Evolutionary conservation across 2,113 vertebrate genomes (phyloP).

Genomic region (Pseudonaja textilis): DNA sequence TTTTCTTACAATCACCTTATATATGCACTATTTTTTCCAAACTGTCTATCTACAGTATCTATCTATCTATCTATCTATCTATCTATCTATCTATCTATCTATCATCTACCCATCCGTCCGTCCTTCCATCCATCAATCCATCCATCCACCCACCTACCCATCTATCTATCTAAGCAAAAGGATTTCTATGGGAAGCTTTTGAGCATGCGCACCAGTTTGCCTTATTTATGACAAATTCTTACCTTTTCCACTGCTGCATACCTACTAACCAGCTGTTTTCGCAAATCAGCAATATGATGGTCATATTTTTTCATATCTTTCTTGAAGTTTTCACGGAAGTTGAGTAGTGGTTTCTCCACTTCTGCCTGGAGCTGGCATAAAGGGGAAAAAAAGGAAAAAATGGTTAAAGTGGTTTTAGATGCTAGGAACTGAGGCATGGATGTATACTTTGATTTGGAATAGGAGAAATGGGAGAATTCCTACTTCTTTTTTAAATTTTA

Average conservation of each 20-base stretch:
- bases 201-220: background rate
- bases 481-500: background rate
- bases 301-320: conserved; percentile 98
- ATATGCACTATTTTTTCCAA: background rate
- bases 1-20: background rate
- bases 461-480: background rate
- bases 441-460: background rate
- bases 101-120: background rate
- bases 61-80: too few species aligned
- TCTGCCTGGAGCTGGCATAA: conserved; percentile 87
- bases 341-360: conserved; percentile 94
- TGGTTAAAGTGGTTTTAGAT: background rate
- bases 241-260: conserved; percentile 91
- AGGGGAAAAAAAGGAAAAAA: background rate
- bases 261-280: conserved; percentile 92
- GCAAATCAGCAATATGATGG: conserved; percentile 89
- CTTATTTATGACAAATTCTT: conserved; percentile 11
- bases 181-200: background rate
- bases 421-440: background rate
- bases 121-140: too few species aligned
- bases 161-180: background rate
- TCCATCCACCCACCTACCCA: too few species aligned
- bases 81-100: background rate
- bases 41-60: background rate
- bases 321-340: conserved; percentile 96